phyloP scores from a whole-genome alignment of 35 echinoderm and acorn worm species.

The Patiria miniata region DNA sequence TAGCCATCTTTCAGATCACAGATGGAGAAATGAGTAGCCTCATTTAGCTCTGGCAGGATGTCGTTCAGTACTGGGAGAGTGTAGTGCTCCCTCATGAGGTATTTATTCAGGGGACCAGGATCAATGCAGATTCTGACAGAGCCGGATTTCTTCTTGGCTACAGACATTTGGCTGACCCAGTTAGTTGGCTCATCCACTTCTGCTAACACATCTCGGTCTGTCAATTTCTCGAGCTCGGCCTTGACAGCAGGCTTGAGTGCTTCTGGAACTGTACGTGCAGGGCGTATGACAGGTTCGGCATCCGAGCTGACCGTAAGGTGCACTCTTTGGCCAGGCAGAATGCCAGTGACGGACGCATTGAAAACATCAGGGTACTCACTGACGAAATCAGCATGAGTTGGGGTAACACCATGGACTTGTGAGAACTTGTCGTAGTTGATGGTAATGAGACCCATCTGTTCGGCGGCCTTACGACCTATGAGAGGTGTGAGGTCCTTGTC shows the following conservation, averaged over 20 bases:
- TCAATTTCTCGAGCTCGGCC: slow-evolving; percentile 12
- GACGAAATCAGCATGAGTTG: no score
- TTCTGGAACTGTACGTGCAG: slow-evolving; percentile 34
- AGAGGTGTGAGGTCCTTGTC: slow-evolving; percentile 25
- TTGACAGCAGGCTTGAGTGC: slow-evolving; percentile 19
- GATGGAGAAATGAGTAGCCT: slow-evolving; percentile 8
- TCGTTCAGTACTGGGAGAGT: slow-evolving; percentile 45
- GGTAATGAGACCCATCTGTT: slow-evolving; percentile 42
- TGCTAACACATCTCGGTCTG: not conserved
- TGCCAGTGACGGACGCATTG: not conserved
- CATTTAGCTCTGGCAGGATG: slow-evolving; percentile 31
- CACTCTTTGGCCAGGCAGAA: slow-evolving; percentile 15
- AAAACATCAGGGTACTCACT: slow-evolving; percentile 48
- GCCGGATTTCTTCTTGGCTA: no score
- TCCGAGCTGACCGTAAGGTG: slow-evolving; percentile 11
- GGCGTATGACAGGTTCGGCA: not conserved
- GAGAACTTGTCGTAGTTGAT: slow-evolving; percentile 31
- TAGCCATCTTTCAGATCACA: slow-evolving; percentile 39
- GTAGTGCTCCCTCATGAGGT: no score
- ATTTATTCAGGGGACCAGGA: slow-evolving; percentile 49
- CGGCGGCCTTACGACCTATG: not conserved
- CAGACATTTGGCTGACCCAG: slow-evolving; percentile 48
- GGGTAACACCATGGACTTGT: not conserved
- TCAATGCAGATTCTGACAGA: slow-evolving; percentile 72
- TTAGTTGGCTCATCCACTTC: slow-evolving; percentile 18